Evolutionary conservation across 2,888 invertebrate genomes (phyloP).

Genomic region (Limnephilus lunatus): DNA sequence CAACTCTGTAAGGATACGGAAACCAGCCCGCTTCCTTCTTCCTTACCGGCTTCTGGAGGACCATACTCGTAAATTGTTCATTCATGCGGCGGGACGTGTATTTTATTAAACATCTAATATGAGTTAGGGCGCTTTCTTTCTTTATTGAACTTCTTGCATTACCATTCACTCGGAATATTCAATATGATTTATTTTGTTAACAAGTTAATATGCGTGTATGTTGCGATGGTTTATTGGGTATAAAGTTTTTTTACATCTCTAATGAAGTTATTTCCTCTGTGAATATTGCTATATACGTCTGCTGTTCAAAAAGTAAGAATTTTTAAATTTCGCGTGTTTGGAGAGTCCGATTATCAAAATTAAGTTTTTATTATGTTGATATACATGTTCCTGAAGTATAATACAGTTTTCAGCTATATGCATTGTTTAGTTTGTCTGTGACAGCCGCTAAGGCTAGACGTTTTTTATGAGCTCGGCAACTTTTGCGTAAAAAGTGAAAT

Average conservation of each 20-base stretch:
- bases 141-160: background rate
- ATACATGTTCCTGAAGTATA: no score
- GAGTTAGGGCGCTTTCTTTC: background rate
- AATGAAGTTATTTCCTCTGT: background rate
- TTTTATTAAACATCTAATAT: slow-evolving; percentile 23
- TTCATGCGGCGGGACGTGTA: slow-evolving; percentile 5
- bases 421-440: no score
- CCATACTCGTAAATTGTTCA: slow-evolving; percentile 1
- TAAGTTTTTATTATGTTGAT: no score
- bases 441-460: no score
- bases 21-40: slow-evolving; percentile 33
- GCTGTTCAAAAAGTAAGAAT: no score
- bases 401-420: no score
- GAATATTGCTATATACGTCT: background rate
- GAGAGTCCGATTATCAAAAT: no score
- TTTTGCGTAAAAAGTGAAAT: no score
- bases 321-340: no score
- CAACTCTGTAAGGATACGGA: slow-evolving; percentile 49
- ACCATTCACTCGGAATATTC: slow-evolving; percentile 4
- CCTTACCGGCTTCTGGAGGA: slow-evolving; percentile 28
- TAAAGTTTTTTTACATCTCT: background rate
- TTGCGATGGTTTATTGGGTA: background rate
- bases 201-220: background rate
- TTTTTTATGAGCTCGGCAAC: no score
- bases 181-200: background rate